Evolutionary conservation across 2,797 vertebrate species (phyloP).

Genomic region (Periparus ater): DNA sequence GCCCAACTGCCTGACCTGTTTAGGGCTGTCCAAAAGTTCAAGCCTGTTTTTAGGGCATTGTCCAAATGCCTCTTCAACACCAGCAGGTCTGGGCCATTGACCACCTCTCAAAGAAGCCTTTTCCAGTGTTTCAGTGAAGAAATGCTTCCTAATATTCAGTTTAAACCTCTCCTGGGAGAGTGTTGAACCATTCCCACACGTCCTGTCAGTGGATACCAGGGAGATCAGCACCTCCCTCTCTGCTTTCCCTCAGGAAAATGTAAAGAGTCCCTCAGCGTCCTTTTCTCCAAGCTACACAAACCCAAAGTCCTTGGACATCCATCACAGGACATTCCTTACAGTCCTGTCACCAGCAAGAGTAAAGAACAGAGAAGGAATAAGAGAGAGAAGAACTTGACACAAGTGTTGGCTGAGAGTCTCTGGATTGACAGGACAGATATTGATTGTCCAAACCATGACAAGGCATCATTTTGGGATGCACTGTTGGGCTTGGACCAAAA

Average conservation of each 20-base stretch:
- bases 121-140: neutral
- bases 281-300: neutral
- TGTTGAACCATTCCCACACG: accelerated
- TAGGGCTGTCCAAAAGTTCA: neutral
- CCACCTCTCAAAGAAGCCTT: neutral
- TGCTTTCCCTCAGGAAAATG: neutral
- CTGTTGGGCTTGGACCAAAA: neutral
- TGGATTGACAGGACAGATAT: neutral
- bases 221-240: neutral
- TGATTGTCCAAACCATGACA: neutral
- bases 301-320: neutral
- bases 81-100: accelerated
- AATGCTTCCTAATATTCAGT: neutral
- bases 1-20: neutral
- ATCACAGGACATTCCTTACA: neutral
- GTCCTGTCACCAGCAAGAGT: neutral
- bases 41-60: neutral
- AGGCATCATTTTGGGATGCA: neutral
- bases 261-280: neutral
- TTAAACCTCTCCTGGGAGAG: neutral
- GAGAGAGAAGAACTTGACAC: neutral
- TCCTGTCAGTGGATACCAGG: neutral
- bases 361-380: neutral
- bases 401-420: neutral
- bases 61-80: neutral